Conservation (phyloP, 53 echinoderm and acorn worm genomes). For the Pentamera pediparva region DNA sequence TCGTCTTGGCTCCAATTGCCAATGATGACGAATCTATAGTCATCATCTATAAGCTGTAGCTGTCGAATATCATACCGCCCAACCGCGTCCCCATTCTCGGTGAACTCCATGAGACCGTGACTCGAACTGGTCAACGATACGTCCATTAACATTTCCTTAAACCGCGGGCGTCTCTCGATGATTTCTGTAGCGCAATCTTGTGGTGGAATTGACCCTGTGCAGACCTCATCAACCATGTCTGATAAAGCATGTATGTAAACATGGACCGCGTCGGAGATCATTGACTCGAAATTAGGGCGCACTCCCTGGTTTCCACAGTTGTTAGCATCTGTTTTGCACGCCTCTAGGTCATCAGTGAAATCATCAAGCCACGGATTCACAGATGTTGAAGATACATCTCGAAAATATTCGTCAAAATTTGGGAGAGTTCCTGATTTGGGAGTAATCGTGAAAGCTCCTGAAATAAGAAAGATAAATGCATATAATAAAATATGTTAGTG, state of each 20-base stretch:
- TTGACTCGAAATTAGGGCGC: background rate
- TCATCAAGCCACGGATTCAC: slow-evolving; percentile 69
- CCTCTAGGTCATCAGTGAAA: slow-evolving; percentile 49
- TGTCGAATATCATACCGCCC: slow-evolving; percentile 70
- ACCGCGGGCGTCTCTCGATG: background rate
- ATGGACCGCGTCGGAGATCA: slow-evolving; percentile 70
- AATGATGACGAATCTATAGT: slow-evolving; percentile 23
- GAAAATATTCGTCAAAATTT: slow-evolving; percentile 63
- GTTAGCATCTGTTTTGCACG: background rate
- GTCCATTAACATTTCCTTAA: slow-evolving; percentile 36
- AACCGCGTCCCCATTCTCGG: slow-evolving; percentile 52
- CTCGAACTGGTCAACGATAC: slow-evolving; percentile 54
- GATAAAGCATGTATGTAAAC: slow-evolving; percentile 67
- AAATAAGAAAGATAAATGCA: background rate
- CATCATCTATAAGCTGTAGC: slow-evolving; percentile 35
- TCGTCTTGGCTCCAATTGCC: slow-evolving; percentile 35
- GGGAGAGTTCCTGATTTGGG: slow-evolving; percentile 44
- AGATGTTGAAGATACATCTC: slow-evolving; percentile 20
- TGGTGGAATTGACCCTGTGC: too few species aligned
- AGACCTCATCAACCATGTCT: slow-evolving; percentile 21
- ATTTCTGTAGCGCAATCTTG: background rate
- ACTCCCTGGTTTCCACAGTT: background rate
- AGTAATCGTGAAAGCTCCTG: slow-evolving; percentile 74
- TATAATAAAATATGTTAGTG: too few species aligned
- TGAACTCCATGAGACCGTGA: slow-evolving; percentile 66